Conservation (phyloP, 2,797 vertebrate species). For the Anas capensis region DNA sequence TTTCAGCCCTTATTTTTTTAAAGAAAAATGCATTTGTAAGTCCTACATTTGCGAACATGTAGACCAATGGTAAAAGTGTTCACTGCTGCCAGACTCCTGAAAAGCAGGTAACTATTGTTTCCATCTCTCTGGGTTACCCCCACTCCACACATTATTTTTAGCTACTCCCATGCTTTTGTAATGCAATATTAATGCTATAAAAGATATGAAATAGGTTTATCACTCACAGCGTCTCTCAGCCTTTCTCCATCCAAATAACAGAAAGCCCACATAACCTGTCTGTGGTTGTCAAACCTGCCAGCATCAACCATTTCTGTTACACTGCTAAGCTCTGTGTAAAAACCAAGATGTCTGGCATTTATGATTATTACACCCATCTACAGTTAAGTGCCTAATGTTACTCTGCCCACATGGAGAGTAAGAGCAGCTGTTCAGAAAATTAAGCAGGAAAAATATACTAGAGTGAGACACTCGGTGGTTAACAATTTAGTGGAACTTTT, state of each 20-base stretch:
- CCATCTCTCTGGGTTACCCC: background rate
- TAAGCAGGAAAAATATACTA: background rate
- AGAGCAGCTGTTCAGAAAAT: background rate
- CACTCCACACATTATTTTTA: background rate
- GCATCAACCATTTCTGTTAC: background rate
- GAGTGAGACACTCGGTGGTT: accelerated
- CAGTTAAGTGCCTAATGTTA: background rate
- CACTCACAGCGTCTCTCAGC: background rate
- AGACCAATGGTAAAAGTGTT: background rate
- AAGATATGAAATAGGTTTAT: background rate
- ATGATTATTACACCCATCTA: background rate
- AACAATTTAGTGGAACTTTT: background rate
- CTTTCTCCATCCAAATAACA: background rate
- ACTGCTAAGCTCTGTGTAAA: background rate
- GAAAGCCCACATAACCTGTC: background rate
- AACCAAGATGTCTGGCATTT: background rate
- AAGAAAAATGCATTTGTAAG: background rate
- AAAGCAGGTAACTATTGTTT: background rate
- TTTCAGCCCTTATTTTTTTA: background rate
- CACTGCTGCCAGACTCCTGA: background rate
- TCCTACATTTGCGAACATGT: background rate
- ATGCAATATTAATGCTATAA: background rate
- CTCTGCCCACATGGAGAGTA: background rate
- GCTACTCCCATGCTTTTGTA: background rate
- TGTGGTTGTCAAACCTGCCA: background rate